Evolutionary conservation across 2,113 vertebrate species (phyloP).

Genomic region (Apteryx mantelli): DNA sequence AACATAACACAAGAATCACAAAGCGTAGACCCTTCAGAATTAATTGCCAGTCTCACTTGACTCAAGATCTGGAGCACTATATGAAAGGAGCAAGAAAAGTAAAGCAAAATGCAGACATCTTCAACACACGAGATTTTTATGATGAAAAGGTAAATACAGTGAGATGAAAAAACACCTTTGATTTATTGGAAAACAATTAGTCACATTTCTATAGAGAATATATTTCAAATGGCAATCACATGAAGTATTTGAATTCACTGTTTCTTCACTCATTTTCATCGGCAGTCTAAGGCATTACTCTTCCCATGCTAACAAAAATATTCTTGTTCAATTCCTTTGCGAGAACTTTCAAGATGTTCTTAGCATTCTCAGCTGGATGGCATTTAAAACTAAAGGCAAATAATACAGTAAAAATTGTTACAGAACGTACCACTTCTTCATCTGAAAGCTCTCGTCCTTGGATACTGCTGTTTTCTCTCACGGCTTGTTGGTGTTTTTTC

Average conservation of each 20-base stretch:
- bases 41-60: background rate
- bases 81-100: background rate
- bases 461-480: conserved; percentile 97
- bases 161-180: background rate
- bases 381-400: background rate
- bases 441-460: conserved; percentile 97
- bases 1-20: background rate
- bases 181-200: background rate
- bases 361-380: background rate
- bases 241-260: background rate
- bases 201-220: background rate
- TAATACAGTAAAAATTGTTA: background rate
- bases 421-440: conserved; percentile 94
- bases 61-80: background rate
- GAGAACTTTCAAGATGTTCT: background rate
- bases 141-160: background rate
- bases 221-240: background rate
- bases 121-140: background rate
- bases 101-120: background rate
- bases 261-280: background rate
- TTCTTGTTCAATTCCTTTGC: background rate
- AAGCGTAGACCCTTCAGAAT: background rate
- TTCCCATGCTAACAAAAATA: background rate
- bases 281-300: background rate
- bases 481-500: conserved; percentile 93